Base-by-base conservation (phyloP, 2,888 invertebrate genomes). In the Zaprionus bogoriensis region DNA sequence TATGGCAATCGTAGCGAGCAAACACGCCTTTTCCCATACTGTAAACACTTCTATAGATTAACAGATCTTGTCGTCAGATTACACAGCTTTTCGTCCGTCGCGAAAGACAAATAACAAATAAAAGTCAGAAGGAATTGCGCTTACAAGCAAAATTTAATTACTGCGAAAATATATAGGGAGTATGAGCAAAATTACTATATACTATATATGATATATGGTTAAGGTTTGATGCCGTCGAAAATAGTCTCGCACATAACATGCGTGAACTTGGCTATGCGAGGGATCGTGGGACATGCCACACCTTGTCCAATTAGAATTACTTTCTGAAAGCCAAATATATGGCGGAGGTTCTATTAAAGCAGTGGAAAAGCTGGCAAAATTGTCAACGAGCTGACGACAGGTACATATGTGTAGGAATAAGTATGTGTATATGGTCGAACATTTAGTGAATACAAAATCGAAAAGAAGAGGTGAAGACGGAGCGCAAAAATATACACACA, bases 391-490 rank as follows among this genome's bases (percentile, higher is more conserved):
- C 32, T n/a, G n/a, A n/a, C n/a, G n/a, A n/a, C n/a, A 7, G 17
- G 14, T 36, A 28, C 17, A 53, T 14, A 32, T 12, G 3, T 17
- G 7, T 19, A 36, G 14, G 12, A 38, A 51, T 20, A 27, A n/a
- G n/a, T 12, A 7, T 23, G 20, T 6, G 27, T 1, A 42, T 12
- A 47, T 28, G 30, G 14, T 23, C 10, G 17, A 22, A 17, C 36
- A 41, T 41, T 61, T 17, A 27, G 32, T 51, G 42, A 47, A 51
- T 23, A 57, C 19, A 42, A 50, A 48, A 46, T 51, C 5, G 6
- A 55, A 47, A 39, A 46, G 66, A 78, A 79, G 71, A 85, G 83
- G 83, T 82, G 52, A 70, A 69, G 59, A 69, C 25, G 45, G n/a
- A 39, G 20, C 36, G 51, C 38, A 52, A 51, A 63, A 51, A 42